These are phyloP conservation scores for Scelioninae gen. 1 DNA, from an alignment of 2,888 invertebrate species.

Conservation along the genomic window DNA sequence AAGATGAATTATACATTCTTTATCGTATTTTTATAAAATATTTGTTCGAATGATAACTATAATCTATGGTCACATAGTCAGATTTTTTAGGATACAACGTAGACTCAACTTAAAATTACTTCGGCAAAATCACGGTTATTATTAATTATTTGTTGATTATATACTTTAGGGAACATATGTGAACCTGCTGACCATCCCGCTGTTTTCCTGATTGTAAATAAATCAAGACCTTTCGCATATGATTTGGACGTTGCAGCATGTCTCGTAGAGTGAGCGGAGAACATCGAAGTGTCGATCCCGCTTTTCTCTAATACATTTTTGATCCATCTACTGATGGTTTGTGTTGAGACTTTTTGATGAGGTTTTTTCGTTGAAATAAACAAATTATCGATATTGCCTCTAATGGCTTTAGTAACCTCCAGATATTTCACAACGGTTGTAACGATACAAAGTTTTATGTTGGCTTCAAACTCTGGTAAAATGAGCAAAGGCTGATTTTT, in stretches of 20 bases:
- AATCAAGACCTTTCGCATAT: not conserved
- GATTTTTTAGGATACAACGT: too few relatives aligned
- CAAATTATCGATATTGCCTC: not conserved
- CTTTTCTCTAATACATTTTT: not conserved
- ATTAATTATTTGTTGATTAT: not conserved
- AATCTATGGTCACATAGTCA: too few relatives aligned
- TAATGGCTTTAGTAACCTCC: not conserved
- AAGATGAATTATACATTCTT: too few relatives aligned
- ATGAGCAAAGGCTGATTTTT: not conserved
- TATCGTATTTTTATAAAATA: too few relatives aligned
- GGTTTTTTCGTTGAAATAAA: not conserved
- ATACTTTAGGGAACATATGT: not conserved
- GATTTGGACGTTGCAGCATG: not conserved
- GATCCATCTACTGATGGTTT: constrained; percentile 4
- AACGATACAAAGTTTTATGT: not conserved
- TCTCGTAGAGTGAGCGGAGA: not conserved
- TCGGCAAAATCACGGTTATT: not conserved
- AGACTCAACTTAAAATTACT: too few relatives aligned
- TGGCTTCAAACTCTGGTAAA: not conserved
- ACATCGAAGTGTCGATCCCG: not conserved
- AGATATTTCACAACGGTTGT: not conserved
- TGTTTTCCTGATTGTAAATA: not conserved
- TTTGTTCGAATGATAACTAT: too few relatives aligned
- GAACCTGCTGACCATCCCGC: not conserved
- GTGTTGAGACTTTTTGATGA: not conserved